Base-by-base conservation (phyloP, 37 sponge, comb jelly and placozoan species). In the Mnemiopsis leidyi region DNA sequence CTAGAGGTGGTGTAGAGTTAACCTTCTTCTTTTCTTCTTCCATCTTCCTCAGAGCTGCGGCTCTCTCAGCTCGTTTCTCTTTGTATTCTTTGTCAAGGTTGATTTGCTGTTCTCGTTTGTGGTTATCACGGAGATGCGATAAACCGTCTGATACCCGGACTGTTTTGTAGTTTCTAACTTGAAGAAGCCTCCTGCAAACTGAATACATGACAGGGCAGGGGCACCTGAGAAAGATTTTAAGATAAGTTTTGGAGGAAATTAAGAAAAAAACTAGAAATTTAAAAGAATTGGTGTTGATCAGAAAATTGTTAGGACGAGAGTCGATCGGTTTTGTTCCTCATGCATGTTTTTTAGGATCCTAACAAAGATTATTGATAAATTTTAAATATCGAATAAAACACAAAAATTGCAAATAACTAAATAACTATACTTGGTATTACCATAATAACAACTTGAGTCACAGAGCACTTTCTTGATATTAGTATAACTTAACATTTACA, bases 51-150 rank as follows among this genome's bases (percentile, higher is more conserved):
- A 18, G 61, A 48, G 13, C 13, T 13, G 79, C 79, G 1, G 30
- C 1, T 5, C 16, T 32, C 35, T 31, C 36, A 34, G 79, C 79
- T 9, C 1, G 36, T 77, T 77, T 34, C 36, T 77, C 35, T 9
- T 9, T 3, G 5, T 77, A 34, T 0, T 20, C 32, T 32, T 32
- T 28, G 20, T 77, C 20, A 1, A 31, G 35, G 18, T 3, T 13
- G 79, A 77, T 77, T 77, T 77, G 32, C 18, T 36, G 1, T 16
- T 77, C 79, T 16, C 79, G 79, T 77, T 77, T 77, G 36, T 77
- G 79, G 1, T 31, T 3, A 32, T 77, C 79, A 16, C 79, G 3
- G 5, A 77, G 36, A 18, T 77, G 79, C 33, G 79, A 32, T 32
- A 77, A 31, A 34, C 79, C 79, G 26, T 34, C 32, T 33, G 35